phyloP scores from a whole-genome alignment of 2,113 vertebrate genomes.

The Okapia johnstoni region DNA sequence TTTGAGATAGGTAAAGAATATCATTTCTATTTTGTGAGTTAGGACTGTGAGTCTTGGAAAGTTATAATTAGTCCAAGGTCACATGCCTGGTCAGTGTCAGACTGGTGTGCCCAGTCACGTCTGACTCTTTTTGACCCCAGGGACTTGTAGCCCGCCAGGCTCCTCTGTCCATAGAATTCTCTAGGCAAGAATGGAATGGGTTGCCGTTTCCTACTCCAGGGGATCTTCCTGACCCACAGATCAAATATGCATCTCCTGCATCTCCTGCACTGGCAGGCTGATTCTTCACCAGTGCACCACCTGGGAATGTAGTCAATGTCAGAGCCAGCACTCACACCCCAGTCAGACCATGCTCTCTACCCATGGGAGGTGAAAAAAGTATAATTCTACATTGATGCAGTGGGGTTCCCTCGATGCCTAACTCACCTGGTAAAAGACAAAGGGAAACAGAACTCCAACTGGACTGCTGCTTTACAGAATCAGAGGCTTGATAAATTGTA shows the following conservation, averaged over 20 bases:
- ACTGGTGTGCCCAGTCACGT: neutral
- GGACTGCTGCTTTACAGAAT: neutral
- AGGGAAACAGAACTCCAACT: neutral
- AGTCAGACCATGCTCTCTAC: neutral
- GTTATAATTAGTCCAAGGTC: neutral
- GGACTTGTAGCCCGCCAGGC: neutral
- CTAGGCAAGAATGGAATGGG: neutral
- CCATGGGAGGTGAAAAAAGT: neutral
- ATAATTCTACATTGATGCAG: too few relatives aligned
- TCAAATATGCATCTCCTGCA: neutral
- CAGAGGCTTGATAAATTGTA: neutral
- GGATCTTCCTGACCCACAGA: rapidly evolving
- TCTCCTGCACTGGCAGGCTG: neutral
- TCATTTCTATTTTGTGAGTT: neutral
- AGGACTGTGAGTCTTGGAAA: neutral
- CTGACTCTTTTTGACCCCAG: neutral
- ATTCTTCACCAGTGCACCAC: neutral
- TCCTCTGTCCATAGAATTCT: neutral
- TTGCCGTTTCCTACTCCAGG: neutral
- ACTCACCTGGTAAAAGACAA: neutral
- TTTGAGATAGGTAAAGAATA: neutral
- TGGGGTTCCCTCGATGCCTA: rapidly evolving
- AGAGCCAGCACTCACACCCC: neutral
- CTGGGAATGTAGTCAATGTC: neutral
- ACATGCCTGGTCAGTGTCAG: neutral